Percentiles rank a stretch among this genome's conserved stretches.
phyloP scores from a whole-genome alignment of 2,113 vertebrate species.

The Lutjanus erythropterus region DNA sequence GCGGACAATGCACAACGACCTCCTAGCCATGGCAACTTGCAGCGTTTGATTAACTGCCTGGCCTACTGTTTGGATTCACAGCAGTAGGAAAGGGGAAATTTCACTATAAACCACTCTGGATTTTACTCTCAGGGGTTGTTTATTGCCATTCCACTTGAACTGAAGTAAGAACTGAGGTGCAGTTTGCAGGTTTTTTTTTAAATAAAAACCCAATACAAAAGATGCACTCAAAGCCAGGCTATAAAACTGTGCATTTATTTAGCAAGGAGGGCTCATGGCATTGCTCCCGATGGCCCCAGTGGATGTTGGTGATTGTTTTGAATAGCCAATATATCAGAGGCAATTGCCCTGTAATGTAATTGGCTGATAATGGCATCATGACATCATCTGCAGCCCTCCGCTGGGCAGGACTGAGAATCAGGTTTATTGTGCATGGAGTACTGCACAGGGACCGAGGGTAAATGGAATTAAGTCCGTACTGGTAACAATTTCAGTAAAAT shows the following conservation, averaged over 20 bases:
- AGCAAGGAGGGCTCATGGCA: slow-evolving; percentile 25
- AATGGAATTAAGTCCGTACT: slow-evolving; percentile 69
- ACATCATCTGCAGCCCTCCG: slow-evolving; percentile 71
- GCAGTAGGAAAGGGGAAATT: slow-evolving; percentile 1
- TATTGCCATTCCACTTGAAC: slow-evolving; percentile 22
- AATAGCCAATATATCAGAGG: slow-evolving; percentile 76
- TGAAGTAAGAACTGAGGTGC: not conserved
- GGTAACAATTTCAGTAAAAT: slow-evolving; percentile 70
- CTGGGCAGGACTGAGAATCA: slow-evolving; percentile 48
- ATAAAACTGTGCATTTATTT: slow-evolving; percentile 60
- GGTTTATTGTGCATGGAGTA: slow-evolving; percentile 57
- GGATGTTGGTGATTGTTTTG: slow-evolving; percentile 71
- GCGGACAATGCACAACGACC: slow-evolving; percentile 44
- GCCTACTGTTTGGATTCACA: slow-evolving; percentile 52
- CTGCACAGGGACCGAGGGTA: slow-evolving; percentile 50
- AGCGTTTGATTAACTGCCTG: slow-evolving; percentile 54
- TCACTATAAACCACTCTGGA: slow-evolving; percentile 32
- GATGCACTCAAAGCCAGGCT: slow-evolving; percentile 30
- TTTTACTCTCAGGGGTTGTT: slow-evolving; percentile 18
- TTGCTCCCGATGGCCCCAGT: slow-evolving; percentile 57
- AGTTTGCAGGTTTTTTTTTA: not conserved
- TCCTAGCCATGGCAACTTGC: slow-evolving; percentile 18
- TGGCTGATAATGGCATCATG: slow-evolving; percentile 76
- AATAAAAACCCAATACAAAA: slow-evolving; percentile 38
- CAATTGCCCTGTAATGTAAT: slow-evolving; percentile 80